Evolutionary conservation across 2,797 vertebrate species (phyloP), one percentile per base, ranked within the genome.

Genomic region (Sebastes cheni): DNA sequence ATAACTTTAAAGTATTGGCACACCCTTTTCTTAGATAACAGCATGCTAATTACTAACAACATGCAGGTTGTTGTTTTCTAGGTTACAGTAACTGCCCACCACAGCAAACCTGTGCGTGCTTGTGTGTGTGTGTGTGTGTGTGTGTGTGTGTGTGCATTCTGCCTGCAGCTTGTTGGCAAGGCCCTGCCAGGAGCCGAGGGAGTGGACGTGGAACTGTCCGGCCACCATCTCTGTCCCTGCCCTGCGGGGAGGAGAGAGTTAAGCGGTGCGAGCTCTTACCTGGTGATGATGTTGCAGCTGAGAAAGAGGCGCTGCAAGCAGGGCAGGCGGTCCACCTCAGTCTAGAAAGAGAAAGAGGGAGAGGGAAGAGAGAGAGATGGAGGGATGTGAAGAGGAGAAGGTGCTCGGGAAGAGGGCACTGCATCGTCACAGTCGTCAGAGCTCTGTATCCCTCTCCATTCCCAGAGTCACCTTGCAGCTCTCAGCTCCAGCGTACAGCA

Each of bases 251-350:
- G 85, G 89, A 91, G 78, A 74, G 93, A 90, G 92, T 94, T 92
- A 94, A 91, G 82, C 73, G 4, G 78, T 71, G 55, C 7, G 18
- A 81, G 84, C 88, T 79, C 97, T 97, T 98, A 99, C 99, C 97
- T 97, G 96, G 95, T 96, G 93, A 99, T 99, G 94, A 95, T 97
- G 95, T 99, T 99, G 95, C 96, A 97, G 96, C 98, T 98, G 96
- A 99, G 99, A 93, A 98, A 98, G 89, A 99, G 96, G 79, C 96
- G 97, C 87, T 98, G 97, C 93, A 99, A 96, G 94, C 94, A 87
- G 94, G 98, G 97, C 94, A 99, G 96, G 92, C 91, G 93, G 94
- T 98, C 97, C 96, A 98, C 96, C 97, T 98, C 97, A 93, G 96
- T 97, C 98, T 99, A 89, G 93, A 91, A 84, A 81, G 67, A 88